These are phyloP conservation scores for Bothrops jararaca DNA, from an alignment of 2,113 vertebrate species.

Conservation along the genomic window DNA sequence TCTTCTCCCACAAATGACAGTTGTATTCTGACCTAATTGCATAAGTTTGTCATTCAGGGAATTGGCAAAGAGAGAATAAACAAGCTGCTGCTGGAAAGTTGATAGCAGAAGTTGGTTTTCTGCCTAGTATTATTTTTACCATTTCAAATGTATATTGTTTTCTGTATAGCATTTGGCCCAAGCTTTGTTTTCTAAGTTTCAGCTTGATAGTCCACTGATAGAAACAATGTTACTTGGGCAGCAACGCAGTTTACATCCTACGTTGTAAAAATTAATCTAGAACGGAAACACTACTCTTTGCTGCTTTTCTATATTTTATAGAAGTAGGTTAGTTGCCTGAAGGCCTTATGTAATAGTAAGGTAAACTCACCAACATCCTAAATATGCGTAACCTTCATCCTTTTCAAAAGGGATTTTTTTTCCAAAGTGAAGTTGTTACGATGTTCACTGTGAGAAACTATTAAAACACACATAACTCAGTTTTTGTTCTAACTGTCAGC, in stretches of 20 bases:
- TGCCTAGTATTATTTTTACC: not conserved
- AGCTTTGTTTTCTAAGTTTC: not conserved
- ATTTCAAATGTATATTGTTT: not conserved
- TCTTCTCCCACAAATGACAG: slow-evolving; percentile 21
- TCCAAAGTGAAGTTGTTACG: not conserved
- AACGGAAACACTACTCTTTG: not conserved
- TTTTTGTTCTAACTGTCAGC: not conserved
- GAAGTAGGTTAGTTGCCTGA: not conserved
- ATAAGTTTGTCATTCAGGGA: slow-evolving; percentile 29
- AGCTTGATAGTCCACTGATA: not conserved
- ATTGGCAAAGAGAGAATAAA: not conserved
- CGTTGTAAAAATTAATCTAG: not conserved
- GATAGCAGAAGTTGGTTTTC: not conserved
- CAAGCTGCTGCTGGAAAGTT: not conserved
- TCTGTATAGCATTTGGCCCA: not conserved
- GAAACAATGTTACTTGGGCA: not conserved
- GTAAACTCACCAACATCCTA: not conserved
- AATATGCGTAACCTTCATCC: not conserved
- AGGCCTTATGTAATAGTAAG: not conserved
- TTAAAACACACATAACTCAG: not conserved
- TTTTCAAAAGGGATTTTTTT: not conserved
- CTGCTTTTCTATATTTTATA: not conserved
- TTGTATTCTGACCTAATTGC: not conserved
- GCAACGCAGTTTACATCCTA: not conserved
- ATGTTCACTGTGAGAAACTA: not conserved